Conservation (phyloP, 2,797 vertebrate species). For the Alosa sapidissima region DNA sequence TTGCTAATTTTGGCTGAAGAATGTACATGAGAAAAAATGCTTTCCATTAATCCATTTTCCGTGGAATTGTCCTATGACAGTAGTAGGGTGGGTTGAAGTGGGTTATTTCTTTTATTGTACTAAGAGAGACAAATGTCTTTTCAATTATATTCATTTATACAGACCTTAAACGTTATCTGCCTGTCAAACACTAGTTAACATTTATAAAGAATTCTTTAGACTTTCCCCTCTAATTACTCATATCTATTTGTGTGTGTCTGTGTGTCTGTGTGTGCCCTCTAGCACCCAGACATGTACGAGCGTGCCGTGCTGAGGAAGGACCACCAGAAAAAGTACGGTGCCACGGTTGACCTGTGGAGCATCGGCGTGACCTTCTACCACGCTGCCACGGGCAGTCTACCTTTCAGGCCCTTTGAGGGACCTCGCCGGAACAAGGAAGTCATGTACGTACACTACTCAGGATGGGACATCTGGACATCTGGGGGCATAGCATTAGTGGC, state of each 20-base stretch:
- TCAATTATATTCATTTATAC: no score
- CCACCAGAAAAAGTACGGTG: conserved; percentile 96
- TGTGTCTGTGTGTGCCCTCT: conserved; percentile 21
- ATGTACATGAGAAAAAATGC: no score
- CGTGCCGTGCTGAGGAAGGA: conserved; percentile 94
- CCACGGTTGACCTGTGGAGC: conserved; percentile 96
- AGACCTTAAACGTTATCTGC: background rate
- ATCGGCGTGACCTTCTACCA: conserved; percentile 97
- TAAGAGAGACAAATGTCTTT: background rate
- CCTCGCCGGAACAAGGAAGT: conserved; percentile 98
- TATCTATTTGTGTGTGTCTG: background rate
- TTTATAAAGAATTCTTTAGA: background rate
- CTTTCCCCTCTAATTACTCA: background rate
- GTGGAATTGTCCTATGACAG: background rate
- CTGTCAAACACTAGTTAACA: background rate
- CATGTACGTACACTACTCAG: conserved; percentile 78
- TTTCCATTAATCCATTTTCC: no score
- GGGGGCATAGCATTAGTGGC: background rate
- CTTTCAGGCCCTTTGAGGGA: conserved; percentile 93
- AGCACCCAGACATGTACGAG: conserved; percentile 99
- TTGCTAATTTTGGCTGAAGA: no score
- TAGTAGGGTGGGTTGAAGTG: background rate
- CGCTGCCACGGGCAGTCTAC: conserved; percentile 92
- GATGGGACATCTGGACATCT: no score
- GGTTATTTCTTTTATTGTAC: background rate